These are phyloP conservation scores for Xenus cinereus DNA, from an alignment of 2,113 vertebrate genomes.

Conservation along the genomic window DNA sequence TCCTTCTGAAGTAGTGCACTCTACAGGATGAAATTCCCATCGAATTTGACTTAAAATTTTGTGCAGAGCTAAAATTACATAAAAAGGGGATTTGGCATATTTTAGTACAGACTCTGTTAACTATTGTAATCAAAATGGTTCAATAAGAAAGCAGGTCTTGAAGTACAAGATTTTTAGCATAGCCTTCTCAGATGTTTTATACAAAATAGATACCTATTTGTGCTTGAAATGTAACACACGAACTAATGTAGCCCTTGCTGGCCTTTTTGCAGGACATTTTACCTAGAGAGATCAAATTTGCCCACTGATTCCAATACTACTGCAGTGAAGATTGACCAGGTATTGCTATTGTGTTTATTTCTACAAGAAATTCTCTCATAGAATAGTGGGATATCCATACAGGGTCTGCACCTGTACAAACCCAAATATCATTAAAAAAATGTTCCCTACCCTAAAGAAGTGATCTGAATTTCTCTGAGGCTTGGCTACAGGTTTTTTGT, in stretches of 20 bases:
- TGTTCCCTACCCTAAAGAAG: background rate
- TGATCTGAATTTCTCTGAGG: background rate
- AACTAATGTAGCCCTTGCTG: background rate
- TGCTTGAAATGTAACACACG: background rate
- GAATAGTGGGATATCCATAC: background rate
- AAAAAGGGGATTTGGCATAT: background rate
- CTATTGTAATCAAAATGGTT: background rate
- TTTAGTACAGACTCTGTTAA: background rate
- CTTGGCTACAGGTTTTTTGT: background rate
- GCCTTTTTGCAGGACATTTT: conserved; percentile 86
- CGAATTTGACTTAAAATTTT: background rate
- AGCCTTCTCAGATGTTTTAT: background rate
- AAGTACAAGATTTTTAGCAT: background rate
- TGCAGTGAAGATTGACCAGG: conserved; percentile 97
- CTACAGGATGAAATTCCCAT: background rate
- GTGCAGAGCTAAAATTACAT: background rate
- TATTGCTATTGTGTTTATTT: conserved; percentile 27
- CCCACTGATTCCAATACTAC: conserved; percentile 90
- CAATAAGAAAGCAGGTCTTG: background rate
- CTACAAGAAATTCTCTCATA: background rate
- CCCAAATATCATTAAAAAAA: background rate
- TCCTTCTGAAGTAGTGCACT: background rate
- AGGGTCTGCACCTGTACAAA: background rate
- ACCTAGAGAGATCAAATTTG: conserved; percentile 94
- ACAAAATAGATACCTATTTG: background rate